A percentile compares a stretch with the other conserved stretches of the same genome.
phyloP scores from a whole-genome alignment of 2,113 vertebrate genomes.

The Mastomys coucha region DNA sequence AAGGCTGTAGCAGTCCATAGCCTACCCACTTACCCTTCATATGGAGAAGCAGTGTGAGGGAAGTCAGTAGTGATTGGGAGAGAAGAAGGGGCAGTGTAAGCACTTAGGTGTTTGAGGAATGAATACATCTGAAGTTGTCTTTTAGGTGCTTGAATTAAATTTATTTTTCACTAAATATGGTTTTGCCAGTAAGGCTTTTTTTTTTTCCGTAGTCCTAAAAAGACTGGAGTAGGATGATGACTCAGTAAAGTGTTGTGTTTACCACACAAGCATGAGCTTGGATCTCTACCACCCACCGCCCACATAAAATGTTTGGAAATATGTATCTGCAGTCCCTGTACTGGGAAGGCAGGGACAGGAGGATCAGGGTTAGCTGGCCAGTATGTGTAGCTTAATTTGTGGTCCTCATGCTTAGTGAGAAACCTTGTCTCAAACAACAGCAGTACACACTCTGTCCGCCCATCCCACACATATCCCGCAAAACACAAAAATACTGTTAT shows the following conservation, averaged over 20 bases:
- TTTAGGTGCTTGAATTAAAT: background rate
- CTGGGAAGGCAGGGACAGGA: background rate
- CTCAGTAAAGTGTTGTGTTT: background rate
- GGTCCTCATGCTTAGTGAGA: too few species aligned
- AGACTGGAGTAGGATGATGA: background rate
- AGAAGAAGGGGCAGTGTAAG: slow-evolving; percentile 60
- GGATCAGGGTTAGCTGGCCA: background rate
- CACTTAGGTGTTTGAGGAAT: slow-evolving; percentile 14
- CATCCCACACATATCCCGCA: background rate
- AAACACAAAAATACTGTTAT: slow-evolving; percentile 20
- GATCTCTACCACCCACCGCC: background rate
- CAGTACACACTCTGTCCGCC: background rate
- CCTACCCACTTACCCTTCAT: slow-evolving; percentile 90
- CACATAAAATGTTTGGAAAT: background rate
- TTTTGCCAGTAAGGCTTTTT: slow-evolving; percentile 29
- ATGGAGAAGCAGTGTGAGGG: slow-evolving; percentile 93
- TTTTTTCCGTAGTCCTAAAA: too few species aligned
- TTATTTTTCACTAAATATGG: slow-evolving; percentile 12
- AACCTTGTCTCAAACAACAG: background rate
- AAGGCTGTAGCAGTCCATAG: background rate
- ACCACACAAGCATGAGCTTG: too few species aligned
- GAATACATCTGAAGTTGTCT: slow-evolving; percentile 57
- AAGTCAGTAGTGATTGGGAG: slow-evolving; percentile 92
- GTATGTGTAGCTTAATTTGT: background rate
- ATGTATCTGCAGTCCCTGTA: too few species aligned